Base-by-base conservation (phyloP, 2,888 invertebrate genomes). In the Caenorhabditis sinica region DNA sequence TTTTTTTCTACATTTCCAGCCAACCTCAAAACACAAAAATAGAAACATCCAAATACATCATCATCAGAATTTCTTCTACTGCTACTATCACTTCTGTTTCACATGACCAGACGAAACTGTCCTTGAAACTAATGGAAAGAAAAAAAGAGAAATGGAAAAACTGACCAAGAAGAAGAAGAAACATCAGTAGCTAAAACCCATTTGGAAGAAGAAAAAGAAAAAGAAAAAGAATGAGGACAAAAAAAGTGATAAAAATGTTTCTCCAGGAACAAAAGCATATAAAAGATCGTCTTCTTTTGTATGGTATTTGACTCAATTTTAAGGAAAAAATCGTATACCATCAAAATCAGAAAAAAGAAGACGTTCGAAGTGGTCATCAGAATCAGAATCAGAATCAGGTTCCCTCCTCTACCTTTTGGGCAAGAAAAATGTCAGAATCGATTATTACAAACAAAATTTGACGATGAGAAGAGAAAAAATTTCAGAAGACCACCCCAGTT, bases 351-450 rank as follows among this genome's bases (percentile, higher is more conserved):
- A 40, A 65, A 40, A 36, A 49, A 68, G 33, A 15, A 23, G 53
- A 45, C 43, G 45, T 20, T 40, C 43, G 66, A 66, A 45, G n/a
- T 40, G 45, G 45, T 40, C 33, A 36, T 51, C 25, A 40, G 40
- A 71, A n/a, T n/a, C n/a, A 33, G 40, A 40, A 40, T 25, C 45
- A 53, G 25, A 71, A 56, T n/a, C 53, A 56, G 53, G 40, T 71
- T 65, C 65, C 45, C 17, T 17, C 20, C 30, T 11, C 40, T 13
- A 11, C 28, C 58, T 30, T 53, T 23, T 53, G 23, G n/a, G 11
- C 23, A n/a, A 36, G n/a, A 71, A 45, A 25, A 15, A 8, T 13
- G 25, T 45, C 65, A 65, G 45, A 43, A 65, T 65, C 45, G 40
- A 36, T 61, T 43, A 65, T 9, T 43, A 65, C 63, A 63, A 40